Percentiles rank a stretch among this genome's conserved stretches.
These are phyloP conservation scores for Euproctis similis DNA, from an alignment of 2,888 invertebrate genomes.

Conservation along the genomic window DNA sequence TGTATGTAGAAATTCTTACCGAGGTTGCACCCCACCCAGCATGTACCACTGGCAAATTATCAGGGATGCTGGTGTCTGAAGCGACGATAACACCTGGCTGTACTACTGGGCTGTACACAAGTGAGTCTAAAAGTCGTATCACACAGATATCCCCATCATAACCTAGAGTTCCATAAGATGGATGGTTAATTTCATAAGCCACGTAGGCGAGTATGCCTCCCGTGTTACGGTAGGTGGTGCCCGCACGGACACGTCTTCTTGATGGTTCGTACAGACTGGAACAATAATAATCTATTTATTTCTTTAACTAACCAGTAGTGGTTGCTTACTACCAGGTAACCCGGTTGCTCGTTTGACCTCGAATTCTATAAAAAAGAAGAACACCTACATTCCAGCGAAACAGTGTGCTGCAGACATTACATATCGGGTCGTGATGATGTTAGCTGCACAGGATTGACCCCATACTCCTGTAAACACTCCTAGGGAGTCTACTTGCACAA, in stretches of 20 bases:
- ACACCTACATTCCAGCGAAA: constrained; percentile 33
- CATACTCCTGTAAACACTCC: constrained; percentile 17
- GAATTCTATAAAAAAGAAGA: too few relatives aligned
- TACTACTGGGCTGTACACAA: constrained; percentile 25
- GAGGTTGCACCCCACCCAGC: constrained; percentile 43
- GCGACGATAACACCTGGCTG: constrained; percentile 25
- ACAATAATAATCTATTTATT: not conserved
- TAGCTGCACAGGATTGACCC: constrained; percentile 37
- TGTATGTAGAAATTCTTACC: constrained; percentile 27
- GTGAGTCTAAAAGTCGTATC: constrained; percentile 14
- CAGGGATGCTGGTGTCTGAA: constrained; percentile 18
- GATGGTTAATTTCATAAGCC: constrained; percentile 29
- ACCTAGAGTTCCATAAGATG: constrained; percentile 23
- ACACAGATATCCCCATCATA: constrained; percentile 40
- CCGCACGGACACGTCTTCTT: constrained; percentile 41
- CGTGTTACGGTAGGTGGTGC: constrained; percentile 33
- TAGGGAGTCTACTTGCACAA: constrained; percentile 34
- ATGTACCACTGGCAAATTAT: constrained; percentile 28
- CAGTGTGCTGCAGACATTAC: constrained; percentile 41
- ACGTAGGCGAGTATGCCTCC: constrained; percentile 38
- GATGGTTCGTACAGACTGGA: constrained; percentile 10
- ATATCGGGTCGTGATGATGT: constrained; percentile 28
- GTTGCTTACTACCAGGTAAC: too few relatives aligned
- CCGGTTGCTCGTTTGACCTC: too few relatives aligned
- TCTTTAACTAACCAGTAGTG: too few relatives aligned